Evolutionary conservation across 2,888 invertebrate species (phyloP), one percentile per base, ranked within the genome.

Genomic region (Nebria brevicollis): DNA sequence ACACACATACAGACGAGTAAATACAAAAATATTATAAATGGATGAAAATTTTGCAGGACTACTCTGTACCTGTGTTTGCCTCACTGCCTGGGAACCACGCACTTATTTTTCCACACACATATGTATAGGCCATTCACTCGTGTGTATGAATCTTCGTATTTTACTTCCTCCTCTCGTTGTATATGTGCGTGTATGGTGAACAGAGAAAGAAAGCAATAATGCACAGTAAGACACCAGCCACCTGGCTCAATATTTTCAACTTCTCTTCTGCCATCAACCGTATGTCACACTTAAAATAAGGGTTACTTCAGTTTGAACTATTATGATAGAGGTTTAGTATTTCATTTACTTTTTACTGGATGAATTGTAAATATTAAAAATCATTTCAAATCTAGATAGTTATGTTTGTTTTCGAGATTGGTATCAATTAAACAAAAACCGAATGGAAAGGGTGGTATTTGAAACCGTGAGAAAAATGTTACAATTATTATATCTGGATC

Each of bases 191-290:
- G 70, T 70, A 26, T 70, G 54, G 13, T 70, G 70, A 70, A 25
- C 68, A 26, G 68, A 68, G 68, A 20, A 68, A 68, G 20, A 68
- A 68, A 68, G 41, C 65, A 77, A 34, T 65, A 75, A 42, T 68
- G 75, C 68, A 68, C 78, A 42, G 78, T 78, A 79, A 79, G 79
- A 79, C 79, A 79, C 79, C 75, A 79, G 25, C 79, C 79, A 79
- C 79, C 79, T 79, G 79, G 79, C 68, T 7, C 10, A 26, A 13
- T 54, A 54, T 54, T 54, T 54, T 54, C 54, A 54, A 54, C 54
- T 54, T 11, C 54, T 54, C 54, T 54, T 54, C 13, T 8, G 11
- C 54, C 54, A 13, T 54, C 54, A 54, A 54, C 54, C 54, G 54
- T 54, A 54, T 54, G 54, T 54, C 7, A 54, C 7, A 11, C 54